phyloP scores from a whole-genome alignment of 2,888 invertebrate genomes.

The Asteroscopus sphinx region DNA sequence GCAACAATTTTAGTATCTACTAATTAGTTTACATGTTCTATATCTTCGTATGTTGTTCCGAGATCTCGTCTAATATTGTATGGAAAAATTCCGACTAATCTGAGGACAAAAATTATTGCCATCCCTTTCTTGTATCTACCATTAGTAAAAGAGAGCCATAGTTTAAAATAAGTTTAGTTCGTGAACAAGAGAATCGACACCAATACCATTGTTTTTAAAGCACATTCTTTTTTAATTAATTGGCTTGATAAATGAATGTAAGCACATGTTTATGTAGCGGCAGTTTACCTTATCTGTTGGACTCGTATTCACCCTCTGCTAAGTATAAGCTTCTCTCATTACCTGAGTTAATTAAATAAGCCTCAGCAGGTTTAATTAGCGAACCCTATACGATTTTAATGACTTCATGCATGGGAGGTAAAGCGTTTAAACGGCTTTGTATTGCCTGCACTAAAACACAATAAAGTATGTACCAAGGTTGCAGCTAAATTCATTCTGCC shows the following conservation, averaged over 20 bases:
- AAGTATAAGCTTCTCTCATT: background rate
- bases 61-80: too few species aligned
- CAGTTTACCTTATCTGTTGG: conserved; percentile 8
- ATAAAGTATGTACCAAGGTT: conserved; percentile 41
- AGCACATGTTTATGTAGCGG: background rate
- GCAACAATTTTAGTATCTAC: too few species aligned
- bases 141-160: too few species aligned
- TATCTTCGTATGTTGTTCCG: too few species aligned
- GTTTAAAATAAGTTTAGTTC: too few species aligned
- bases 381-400: conserved; percentile 32
- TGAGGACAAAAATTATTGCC: too few species aligned
- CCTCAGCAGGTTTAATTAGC: conserved; percentile 23
- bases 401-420: conserved; percentile 31
- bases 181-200: too few species aligned
- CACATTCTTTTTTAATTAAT: conserved; percentile 6
- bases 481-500: conserved; percentile 26
- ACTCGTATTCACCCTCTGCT: background rate
- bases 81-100: too few species aligned
- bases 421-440: conserved; percentile 11
- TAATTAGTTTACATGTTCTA: too few species aligned
- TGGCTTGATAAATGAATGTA: conserved; percentile 1
- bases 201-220: conserved; percentile 16
- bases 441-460: conserved; percentile 16
- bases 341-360: conserved; percentile 30
- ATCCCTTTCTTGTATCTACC: too few species aligned